Percentiles rank a stretch among this genome's conserved stretches.
These are phyloP conservation scores for Formica selysi DNA, from an alignment of 1,140 invertebrate genomes.

Conservation along the genomic window DNA sequence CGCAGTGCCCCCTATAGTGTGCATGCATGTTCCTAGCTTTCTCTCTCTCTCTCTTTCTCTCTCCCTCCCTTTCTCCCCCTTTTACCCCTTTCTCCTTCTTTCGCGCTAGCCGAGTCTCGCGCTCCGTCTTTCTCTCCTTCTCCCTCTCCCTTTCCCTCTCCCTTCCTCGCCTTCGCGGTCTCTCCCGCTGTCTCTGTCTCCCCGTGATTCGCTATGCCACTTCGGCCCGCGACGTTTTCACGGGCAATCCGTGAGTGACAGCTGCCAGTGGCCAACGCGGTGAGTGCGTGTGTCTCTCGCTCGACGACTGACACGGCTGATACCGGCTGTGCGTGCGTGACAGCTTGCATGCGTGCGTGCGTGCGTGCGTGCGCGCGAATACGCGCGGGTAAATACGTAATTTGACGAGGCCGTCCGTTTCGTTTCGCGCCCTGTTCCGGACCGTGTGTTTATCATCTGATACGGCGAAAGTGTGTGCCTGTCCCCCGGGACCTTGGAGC, in stretches of 20 bases:
- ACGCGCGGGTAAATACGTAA: constrained; percentile 45
- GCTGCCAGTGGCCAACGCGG: constrained; percentile 76
- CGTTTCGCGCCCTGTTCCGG: constrained; percentile 21
- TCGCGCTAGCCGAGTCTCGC: not conserved
- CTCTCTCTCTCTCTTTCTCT: constrained; percentile 57
- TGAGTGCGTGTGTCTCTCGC: constrained; percentile 66
- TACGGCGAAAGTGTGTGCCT: constrained; percentile 71
- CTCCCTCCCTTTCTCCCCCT: constrained; percentile 7
- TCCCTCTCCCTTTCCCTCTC: constrained; percentile 37
- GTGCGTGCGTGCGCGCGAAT: constrained; percentile 64
- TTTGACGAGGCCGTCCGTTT: not conserved
- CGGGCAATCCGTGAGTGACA: constrained; percentile 80
- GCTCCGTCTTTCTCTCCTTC: constrained; percentile 30
- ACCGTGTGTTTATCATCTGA: constrained; percentile 45
- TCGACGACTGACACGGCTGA: constrained; percentile 48
- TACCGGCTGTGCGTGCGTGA: constrained; percentile 68
- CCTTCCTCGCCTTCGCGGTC: constrained; percentile 19
- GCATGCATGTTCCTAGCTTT: constrained; percentile 66
- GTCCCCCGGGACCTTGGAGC: constrained; percentile 57
- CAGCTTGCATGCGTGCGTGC: constrained; percentile 61
- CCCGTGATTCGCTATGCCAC: constrained; percentile 73
- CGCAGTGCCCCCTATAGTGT: constrained; percentile 75
- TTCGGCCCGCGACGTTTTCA: constrained; percentile 76
- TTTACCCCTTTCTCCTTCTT: constrained; percentile 8
- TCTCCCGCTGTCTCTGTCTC: constrained; percentile 62